Conservation (phyloP, 2,888 invertebrate species). For the Melipona bicolor region DNA sequence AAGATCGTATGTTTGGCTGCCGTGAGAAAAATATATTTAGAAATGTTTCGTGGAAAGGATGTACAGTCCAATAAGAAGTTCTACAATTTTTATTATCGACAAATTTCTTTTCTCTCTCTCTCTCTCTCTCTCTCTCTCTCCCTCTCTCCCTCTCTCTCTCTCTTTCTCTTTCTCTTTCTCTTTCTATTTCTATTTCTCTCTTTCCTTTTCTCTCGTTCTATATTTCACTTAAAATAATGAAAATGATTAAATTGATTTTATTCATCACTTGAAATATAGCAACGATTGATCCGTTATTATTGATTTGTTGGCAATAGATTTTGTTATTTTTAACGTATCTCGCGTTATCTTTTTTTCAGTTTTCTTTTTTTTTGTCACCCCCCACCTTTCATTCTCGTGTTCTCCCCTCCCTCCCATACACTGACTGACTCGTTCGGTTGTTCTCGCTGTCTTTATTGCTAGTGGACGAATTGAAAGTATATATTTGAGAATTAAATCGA, state of each 20-base stretch:
- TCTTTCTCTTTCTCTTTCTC: too few relatives aligned
- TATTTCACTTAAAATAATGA: slow-evolving; percentile 20
- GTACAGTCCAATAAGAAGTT: slow-evolving; percentile 39
- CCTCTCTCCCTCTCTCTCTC: too few relatives aligned
- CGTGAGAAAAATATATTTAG: slow-evolving; percentile 54
- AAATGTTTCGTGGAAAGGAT: slow-evolving; percentile 49
- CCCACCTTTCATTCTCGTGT: neutral
- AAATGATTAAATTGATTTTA: slow-evolving; percentile 26
- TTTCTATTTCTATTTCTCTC: neutral
- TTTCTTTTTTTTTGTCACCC: slow-evolving; percentile 3
- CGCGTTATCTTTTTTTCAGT: slow-evolving; percentile 9
- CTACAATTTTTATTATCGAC: slow-evolving; percentile 42
- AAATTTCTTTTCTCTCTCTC: neutral
- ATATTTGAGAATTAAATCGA: slow-evolving; percentile 78
- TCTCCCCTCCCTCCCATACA: neutral
- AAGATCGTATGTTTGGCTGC: slow-evolving; percentile 25
- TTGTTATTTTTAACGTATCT: slow-evolving; percentile 29
- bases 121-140: slow-evolving; percentile 1
- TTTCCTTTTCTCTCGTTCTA: neutral
- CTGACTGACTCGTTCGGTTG: neutral
- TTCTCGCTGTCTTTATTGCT: slow-evolving; percentile 35
- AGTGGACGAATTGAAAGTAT: slow-evolving; percentile 73
- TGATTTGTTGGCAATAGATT: slow-evolving; percentile 33
- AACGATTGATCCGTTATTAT: slow-evolving; percentile 41
- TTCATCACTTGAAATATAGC: slow-evolving; percentile 20